Conservation (phyloP, 2,888 invertebrate species). For the Drosophila kokeensis region DNA sequence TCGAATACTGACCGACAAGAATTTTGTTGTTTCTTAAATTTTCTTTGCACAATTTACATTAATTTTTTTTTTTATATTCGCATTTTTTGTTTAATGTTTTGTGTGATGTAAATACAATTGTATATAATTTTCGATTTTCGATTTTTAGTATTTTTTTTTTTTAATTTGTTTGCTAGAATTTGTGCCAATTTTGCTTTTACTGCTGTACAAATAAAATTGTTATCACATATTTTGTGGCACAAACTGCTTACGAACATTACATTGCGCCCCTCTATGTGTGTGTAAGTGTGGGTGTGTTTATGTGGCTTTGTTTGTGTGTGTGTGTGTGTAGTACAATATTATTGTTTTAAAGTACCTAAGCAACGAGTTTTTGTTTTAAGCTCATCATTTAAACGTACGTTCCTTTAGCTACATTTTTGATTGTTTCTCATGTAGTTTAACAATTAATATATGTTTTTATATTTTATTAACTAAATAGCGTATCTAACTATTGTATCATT, state of each 20-base stretch:
- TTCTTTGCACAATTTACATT: slow-evolving; percentile 39
- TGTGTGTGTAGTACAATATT: slow-evolving; percentile 9
- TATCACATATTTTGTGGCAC: slow-evolving; percentile 80
- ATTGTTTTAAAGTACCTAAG: slow-evolving; percentile 63
- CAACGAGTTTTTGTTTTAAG: slow-evolving; percentile 57
- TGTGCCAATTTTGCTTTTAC: slow-evolving; percentile 66
- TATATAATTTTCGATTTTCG: slow-evolving; percentile 15
- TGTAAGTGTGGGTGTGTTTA: slow-evolving; percentile 27
- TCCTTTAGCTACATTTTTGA: slow-evolving; percentile 43
- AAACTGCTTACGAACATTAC: slow-evolving; percentile 65
- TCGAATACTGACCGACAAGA: slow-evolving; percentile 78
- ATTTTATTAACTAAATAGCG: slow-evolving; percentile 20
- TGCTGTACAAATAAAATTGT: slow-evolving; percentile 63
- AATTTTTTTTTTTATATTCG: slow-evolving; percentile 54
- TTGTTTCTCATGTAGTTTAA: slow-evolving; percentile 34
- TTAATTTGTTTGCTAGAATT: slow-evolving; percentile 52
- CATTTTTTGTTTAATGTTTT: slow-evolving; percentile 30
- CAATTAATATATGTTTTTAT: slow-evolving; percentile 40
- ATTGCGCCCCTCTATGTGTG: slow-evolving; percentile 64
- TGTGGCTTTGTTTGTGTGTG: slow-evolving; percentile 16
- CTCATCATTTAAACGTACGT: slow-evolving; percentile 53
- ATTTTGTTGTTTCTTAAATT: slow-evolving; percentile 45
- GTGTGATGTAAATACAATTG: slow-evolving; percentile 25
- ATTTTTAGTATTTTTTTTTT: slow-evolving; percentile 13
- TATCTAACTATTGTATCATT: slow-evolving; percentile 14